Conservation (phyloP, 2,797 vertebrate genomes). For the Etheostoma nigrum region DNA sequence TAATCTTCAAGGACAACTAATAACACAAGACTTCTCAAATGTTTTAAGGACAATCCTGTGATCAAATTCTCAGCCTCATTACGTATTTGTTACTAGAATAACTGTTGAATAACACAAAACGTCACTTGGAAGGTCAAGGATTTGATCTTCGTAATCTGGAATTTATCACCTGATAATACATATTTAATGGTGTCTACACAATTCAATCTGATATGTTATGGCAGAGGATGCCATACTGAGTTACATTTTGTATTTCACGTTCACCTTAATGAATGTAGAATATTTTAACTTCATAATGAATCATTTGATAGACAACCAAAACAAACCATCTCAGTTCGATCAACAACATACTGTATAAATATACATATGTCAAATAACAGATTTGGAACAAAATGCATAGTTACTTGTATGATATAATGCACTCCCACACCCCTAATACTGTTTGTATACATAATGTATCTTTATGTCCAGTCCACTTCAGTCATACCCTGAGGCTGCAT, state of each 20-base stretch:
- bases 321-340: not conserved
- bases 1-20: constrained; percentile 11
- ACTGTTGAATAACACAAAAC: constrained; percentile 9
- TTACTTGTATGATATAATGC: not conserved
- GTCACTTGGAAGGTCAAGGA: constrained; percentile 15
- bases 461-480: not conserved
- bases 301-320: not conserved
- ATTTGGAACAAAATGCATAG: not conserved
- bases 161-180: constrained; percentile 20
- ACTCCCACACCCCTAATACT: not conserved
- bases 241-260: not conserved
- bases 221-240: not conserved
- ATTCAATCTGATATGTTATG: not conserved
- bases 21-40: not conserved
- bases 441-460: not conserved
- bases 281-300: not conserved
- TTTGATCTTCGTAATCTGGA: constrained; percentile 30
- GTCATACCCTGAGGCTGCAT: constrained; percentile 2
- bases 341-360: not conserved
- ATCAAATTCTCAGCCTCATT: constrained; percentile 21
- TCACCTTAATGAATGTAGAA: not conserved
- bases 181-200: constrained; percentile 5
- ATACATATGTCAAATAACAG: not conserved
- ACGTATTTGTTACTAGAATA: not conserved
- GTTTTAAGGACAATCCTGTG: constrained; percentile 27